Evolutionary conservation across 2,888 invertebrate species (phyloP), one percentile per base, ranked within the genome.

Genomic region (Tribolium freemani): DNA sequence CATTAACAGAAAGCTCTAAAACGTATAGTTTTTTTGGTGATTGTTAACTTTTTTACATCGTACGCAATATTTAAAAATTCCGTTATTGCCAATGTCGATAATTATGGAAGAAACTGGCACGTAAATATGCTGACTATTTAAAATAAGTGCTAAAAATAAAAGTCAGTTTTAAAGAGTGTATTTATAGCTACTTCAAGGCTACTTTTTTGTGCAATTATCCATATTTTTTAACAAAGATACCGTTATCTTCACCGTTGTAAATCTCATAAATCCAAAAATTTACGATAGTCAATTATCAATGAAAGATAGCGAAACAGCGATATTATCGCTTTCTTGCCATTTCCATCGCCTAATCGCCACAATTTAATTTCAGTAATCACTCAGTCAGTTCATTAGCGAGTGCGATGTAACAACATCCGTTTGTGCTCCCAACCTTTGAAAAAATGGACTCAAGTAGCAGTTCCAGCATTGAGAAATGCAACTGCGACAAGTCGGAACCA

Each of bases 401-500:
- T 48, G 48, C n/a, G 10, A 48, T 48, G 48, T 16, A 48, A 48
- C 38, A 38, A 38, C 38, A 38, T 38, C 38, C 38, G 38, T 38
- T 38, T 38, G 13, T 46, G 26, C 20, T 45, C 45, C 11, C 26
- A 21, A 13, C n/a, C 61, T 13, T 9, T 45, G 10, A n/a, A 76
- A 69, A 21, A 75, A 78, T 77, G 78, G 76, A 78, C 53, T 63
- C 58, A 63, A 71, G 61, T 58, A 73, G 68, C 57, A 69, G 67
- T 6, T 64, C 75, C 16, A 77, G 67, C 69, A 66, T 75, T 44
- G 83, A 84, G 54, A 83, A 81, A 73, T 85, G 85, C 74, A 82
- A 79, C 66, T 85, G 84, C 72, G 84, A 84, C 31, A 81, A 81
- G 46, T 71, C 79, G 0, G 83, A 84, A 3, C 74, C 76, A 20